Conservation (phyloP, 2,888 invertebrate genomes). For the Ischnus inquisitorius region DNA sequence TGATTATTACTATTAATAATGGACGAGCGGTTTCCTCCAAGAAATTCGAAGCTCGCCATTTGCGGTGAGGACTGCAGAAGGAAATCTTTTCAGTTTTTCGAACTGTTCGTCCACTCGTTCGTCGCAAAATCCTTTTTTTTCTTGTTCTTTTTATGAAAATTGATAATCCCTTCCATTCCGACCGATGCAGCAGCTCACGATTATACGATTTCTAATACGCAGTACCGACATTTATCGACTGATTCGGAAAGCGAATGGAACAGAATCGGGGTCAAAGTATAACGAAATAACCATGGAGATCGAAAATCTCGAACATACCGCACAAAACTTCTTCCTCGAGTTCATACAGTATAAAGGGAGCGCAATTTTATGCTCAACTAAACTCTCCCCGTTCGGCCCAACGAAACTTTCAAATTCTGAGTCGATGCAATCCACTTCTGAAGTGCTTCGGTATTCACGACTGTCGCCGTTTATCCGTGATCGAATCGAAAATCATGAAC, state of each 20-base stretch:
- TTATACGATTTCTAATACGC: conserved; percentile 54
- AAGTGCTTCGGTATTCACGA: conserved; percentile 29
- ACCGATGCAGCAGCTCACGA: conserved; percentile 33
- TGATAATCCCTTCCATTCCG: conserved; percentile 16
- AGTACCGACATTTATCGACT: conserved; percentile 54
- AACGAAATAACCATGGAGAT: conserved; percentile 58
- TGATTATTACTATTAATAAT: conserved; percentile 66
- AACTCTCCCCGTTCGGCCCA: conserved; percentile 48
- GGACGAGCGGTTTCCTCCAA: conserved; percentile 71
- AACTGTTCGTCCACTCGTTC: conserved; percentile 30
- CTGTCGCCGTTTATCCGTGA: neutral
- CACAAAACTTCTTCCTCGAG: conserved; percentile 48
- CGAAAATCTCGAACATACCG: conserved; percentile 43
- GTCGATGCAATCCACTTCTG: conserved; percentile 57
- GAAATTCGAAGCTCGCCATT: conserved; percentile 34
- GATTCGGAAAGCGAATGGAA: conserved; percentile 29
- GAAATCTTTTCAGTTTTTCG: conserved; percentile 46
- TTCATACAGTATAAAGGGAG: conserved; percentile 59
- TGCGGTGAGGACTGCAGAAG: conserved; percentile 29
- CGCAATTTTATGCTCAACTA: conserved; percentile 67
- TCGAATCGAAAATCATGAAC: neutral
- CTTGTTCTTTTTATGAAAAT: conserved; percentile 1
- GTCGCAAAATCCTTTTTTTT: conserved; percentile 35
- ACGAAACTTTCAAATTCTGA: conserved; percentile 61
- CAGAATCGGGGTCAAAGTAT: conserved; percentile 62